phyloP scores from a whole-genome alignment of 2,113 vertebrate species.

The Chitala chitala region DNA sequence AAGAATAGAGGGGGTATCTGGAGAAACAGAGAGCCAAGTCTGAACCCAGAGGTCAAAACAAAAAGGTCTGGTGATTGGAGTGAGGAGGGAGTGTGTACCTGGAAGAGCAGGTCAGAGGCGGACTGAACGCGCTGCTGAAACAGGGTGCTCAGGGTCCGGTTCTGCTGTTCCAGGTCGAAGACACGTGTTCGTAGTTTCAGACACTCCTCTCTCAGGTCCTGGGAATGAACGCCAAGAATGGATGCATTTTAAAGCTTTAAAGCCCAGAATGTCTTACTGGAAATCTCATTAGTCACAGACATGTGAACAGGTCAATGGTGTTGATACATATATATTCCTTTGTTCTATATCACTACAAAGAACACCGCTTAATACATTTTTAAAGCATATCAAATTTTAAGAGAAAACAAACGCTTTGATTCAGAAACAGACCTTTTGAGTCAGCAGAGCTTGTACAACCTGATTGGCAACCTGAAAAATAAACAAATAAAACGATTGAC shows the following conservation, averaged over 20 bases:
- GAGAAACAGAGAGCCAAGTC: neutral
- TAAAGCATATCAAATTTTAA: neutral
- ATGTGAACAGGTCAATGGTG: too few relatives aligned
- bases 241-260: too few relatives aligned
- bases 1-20: neutral
- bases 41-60: neutral
- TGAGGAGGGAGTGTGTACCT: constrained; percentile 58
- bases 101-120: constrained; percentile 78
- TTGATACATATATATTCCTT: too few relatives aligned
- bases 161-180: constrained; percentile 88
- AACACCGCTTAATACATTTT: neutral
- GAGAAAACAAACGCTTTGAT: neutral
- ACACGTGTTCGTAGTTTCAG: constrained; percentile 84
- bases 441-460: constrained; percentile 87
- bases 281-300: too few relatives aligned
- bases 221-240: constrained; percentile 20
- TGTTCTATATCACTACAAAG: too few relatives aligned
- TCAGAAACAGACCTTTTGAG: constrained; percentile 78
- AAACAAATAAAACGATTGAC: constrained; percentile 25
- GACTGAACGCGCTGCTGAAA: constrained; percentile 84
- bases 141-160: constrained; percentile 71
- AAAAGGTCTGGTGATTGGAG: too few relatives aligned
- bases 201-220: constrained; percentile 88
- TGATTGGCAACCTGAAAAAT: constrained; percentile 84
- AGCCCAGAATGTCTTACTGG: too few relatives aligned